phyloP scores from a whole-genome alignment of 2,888 invertebrate genomes.

The Drosophila kanekoi region DNA sequence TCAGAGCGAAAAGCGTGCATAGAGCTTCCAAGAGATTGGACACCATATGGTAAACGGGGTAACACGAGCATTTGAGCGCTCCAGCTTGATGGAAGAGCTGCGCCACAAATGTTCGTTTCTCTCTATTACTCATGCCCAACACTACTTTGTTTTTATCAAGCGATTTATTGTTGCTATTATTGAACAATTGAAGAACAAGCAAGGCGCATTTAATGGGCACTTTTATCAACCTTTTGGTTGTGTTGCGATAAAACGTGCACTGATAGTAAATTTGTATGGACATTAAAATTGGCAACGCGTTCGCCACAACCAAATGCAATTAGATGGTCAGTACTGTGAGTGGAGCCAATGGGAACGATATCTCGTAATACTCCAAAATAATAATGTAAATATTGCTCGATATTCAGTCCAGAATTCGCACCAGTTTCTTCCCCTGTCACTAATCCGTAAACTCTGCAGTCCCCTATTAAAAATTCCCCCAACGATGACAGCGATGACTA shows the following conservation, averaged over 20 bases:
- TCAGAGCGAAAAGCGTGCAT: constrained; percentile 61
- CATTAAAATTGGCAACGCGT: constrained; percentile 48
- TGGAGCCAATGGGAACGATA: constrained; percentile 9
- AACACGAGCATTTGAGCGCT: constrained; percentile 40
- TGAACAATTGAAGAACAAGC: constrained; percentile 28
- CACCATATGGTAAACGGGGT: constrained; percentile 48
- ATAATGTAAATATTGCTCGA: no score
- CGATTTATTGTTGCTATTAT: constrained; percentile 51
- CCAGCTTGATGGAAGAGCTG: constrained; percentile 1
- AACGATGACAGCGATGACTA: constrained; percentile 2
- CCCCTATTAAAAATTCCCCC: neutral
- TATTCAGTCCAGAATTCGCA: no score
- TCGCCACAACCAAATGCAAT: constrained; percentile 60
- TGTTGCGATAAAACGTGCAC: constrained; percentile 54
- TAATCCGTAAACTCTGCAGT: neutral
- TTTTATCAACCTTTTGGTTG: constrained; percentile 61
- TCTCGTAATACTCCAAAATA: constrained; percentile 1
- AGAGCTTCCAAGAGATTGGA: constrained; percentile 42
- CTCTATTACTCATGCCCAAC: constrained; percentile 54
- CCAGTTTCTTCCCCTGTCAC: neutral
- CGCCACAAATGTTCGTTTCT: constrained; percentile 18
- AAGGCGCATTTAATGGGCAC: constrained; percentile 64
- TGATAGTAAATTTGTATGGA: constrained; percentile 57
- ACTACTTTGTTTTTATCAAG: constrained; percentile 49
- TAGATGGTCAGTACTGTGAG: constrained; percentile 26